Evolutionary conservation across 2,888 invertebrate genomes (phyloP), one percentile per base, ranked within the genome.

Genomic region (Acrocera orbiculus): DNA sequence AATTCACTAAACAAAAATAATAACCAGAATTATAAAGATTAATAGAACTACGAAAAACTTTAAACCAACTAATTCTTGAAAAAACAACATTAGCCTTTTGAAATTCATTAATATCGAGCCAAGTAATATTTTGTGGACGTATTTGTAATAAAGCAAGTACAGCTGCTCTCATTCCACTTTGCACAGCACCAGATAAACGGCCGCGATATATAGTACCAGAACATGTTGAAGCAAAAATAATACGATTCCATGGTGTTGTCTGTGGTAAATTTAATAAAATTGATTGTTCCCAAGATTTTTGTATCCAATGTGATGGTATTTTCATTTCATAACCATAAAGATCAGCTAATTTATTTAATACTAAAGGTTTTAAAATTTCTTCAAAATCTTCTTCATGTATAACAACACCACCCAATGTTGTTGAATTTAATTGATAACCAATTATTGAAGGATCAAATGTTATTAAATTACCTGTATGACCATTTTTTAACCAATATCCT

Each of bases 131-230:
- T 44, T 58, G 58, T 0, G 58, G 58, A 4, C 57, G 45, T 3
- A 55, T 39, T 8, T 52, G 35, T 2, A 54, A 45, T 6, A 58
- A 35, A 2, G 56, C 50, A 41, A 48, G 47, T 9, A 40, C 10
- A 1, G 59, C 59, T 5, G 60, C 53, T 29, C 56, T 44, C 2
- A 54, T 24, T 1, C 58, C 58, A 36, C 57, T 58, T 37, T 58
- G 55, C 1, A 58, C 54, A 0, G 57, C 56, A 1, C 60, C 60
- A 4, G 50, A 50, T 30, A 58, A 41, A n/a, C 47, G 44, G n/a
- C 53, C 56, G 13, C 60, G 53, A 43, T 51, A 52, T 17, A 35
- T 43, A 22, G 51, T 53, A 11, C 49, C 53, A 2, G 44, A 44
- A 4, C 50, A 43, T 4, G 54, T 44, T 3, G 58, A 60, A 3